Base-by-base conservation (phyloP, 2,888 invertebrate genomes). In the Catocala nupta region DNA sequence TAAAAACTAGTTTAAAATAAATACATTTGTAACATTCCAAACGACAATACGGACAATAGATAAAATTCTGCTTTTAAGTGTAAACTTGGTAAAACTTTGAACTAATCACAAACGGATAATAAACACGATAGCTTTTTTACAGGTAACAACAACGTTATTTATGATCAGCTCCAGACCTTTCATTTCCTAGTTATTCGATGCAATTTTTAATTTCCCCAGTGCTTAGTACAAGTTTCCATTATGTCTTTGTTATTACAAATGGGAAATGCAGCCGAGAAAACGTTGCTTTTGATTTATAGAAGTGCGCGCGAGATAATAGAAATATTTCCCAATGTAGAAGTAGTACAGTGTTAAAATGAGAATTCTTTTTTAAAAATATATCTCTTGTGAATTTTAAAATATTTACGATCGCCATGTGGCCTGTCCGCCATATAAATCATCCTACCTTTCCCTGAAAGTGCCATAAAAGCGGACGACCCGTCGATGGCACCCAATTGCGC, bases 131-230 rank as follows among this genome's bases (percentile, higher is more conserved):
- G 8, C 45, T 12, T 12, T 16, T 47, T 16, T 16, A 5, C 16
- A 47, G 36, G 8, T 47, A 16, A 12, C 12, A 10, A 7, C 12
- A 12, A 45, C 12, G 6, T 12, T 33, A 49, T 33, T 49, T 49
- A 49, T 49, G 53, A 58, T 70, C 58, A 48, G 62, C 43, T 55
- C 49, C 60, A 73, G 65, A 42, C 51, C 45, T 58, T 36, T 65
- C 48, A 47, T 59, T 62, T 49, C 59, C 50, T 59, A 59, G 67
- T 63, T 45, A 60, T 70, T 68, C 61, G 64, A 71, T 69, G 62
- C 63, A 52, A 69, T 71, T 77, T 81, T 81, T 78, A 76, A 81
- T 78, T 80, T 81, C 73, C 78, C 69, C 60, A 70, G 73, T 60
- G 65, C 66, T 73, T 68, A 63, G 60, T 53, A 62, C 67, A 63